These are phyloP conservation scores for Protonemura montana DNA, from an alignment of 2,888 invertebrate species.

Conservation along the genomic window DNA sequence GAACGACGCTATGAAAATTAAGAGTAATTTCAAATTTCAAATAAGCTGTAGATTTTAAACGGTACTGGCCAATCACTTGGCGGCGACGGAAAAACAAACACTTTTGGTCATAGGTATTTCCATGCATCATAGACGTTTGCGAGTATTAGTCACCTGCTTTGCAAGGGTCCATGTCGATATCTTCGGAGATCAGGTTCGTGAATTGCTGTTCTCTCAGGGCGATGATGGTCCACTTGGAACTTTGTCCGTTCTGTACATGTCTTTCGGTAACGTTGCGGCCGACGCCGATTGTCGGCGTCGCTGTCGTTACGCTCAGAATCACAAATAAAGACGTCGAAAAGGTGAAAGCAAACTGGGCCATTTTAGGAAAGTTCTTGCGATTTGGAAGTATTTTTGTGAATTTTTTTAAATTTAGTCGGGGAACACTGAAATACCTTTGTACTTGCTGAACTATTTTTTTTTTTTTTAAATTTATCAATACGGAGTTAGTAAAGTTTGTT, in stretches of 20 bases:
- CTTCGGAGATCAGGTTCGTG: constrained; percentile 73
- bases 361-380: background rate
- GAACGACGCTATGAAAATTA: too few relatives aligned
- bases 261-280: constrained; percentile 17
- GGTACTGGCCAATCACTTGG: too few relatives aligned
- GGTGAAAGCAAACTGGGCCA: background rate
- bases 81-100: too few relatives aligned
- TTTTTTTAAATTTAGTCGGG: background rate
- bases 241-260: background rate
- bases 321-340: background rate
- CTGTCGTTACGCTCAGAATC: background rate
- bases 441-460: background rate
- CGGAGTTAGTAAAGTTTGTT: too few relatives aligned
- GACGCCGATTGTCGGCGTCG: constrained; percentile 26
- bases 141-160: constrained; percentile 72
- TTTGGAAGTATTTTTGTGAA: background rate
- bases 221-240: constrained; percentile 49
- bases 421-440: too few relatives aligned
- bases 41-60: too few relatives aligned
- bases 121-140: too few relatives aligned
- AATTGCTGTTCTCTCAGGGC: constrained; percentile 58
- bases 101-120: too few relatives aligned
- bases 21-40: too few relatives aligned
- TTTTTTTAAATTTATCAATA: background rate
- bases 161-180: constrained; percentile 84